A percentile compares a stretch with the other conserved stretches of the same genome.
Conservation (phyloP, 2,888 invertebrate species). For the Melieria picta region DNA sequence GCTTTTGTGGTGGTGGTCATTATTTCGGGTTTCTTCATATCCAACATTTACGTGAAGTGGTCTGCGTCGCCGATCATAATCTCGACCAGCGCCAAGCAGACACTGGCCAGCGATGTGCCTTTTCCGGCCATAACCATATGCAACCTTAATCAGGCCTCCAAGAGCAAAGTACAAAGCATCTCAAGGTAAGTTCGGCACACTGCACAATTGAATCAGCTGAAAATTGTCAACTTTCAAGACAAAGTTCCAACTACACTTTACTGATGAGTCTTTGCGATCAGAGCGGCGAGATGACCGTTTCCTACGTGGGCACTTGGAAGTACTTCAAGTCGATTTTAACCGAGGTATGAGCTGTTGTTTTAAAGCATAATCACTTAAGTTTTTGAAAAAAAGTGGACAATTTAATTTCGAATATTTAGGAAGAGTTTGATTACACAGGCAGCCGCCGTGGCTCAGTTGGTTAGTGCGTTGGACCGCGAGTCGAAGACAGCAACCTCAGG, state of each 20-base stretch:
- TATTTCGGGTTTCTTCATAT: conserved; percentile 78
- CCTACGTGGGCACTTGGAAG: conserved; percentile 53
- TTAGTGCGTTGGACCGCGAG: no score
- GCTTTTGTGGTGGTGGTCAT: conserved; percentile 75
- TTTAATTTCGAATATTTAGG: no score
- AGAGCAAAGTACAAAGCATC: conserved; percentile 73
- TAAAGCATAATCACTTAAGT: no score
- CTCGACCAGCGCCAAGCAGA: conserved; percentile 77
- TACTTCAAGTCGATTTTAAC: conserved; percentile 58
- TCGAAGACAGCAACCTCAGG: no score
- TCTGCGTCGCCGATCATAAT: conserved; percentile 80
- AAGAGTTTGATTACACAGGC: no score
- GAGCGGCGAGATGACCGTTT: conserved; percentile 30
- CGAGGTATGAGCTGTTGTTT: conserved; percentile 44
- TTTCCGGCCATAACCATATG: conserved; percentile 88
- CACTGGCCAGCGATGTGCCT: conserved; percentile 75
- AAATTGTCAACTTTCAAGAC: conserved; percentile 35
- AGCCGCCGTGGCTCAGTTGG: no score
- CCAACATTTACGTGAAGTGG: conserved; percentile 80
- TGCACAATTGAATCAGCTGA: no score
- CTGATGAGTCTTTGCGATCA: conserved; percentile 61
- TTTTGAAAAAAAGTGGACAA: no score
- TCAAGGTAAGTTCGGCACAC: conserved; percentile 47
- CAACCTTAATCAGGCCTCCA: conserved; percentile 83
- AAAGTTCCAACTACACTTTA: conserved; percentile 55